A percentile compares a stretch with the other conserved stretches of the same genome.
Conservation (phyloP, 2,888 invertebrate species). For the Sturmia bella region DNA sequence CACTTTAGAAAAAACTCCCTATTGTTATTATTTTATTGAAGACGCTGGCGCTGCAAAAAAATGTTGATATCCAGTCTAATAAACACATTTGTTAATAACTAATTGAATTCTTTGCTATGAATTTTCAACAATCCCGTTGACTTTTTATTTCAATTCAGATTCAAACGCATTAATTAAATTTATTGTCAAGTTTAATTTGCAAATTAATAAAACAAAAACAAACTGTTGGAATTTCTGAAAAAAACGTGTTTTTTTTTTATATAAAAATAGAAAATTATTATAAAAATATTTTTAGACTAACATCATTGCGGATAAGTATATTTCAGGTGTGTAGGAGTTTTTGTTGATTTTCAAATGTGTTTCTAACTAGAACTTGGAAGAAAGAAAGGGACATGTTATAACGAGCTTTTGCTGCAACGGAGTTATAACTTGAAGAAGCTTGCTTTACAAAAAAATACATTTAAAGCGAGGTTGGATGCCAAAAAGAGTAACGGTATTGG, state of each 20-base stretch:
- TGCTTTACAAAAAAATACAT: too few relatives aligned
- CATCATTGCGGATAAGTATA: too few relatives aligned
- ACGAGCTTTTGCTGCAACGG: too few relatives aligned
- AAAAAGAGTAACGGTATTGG: too few relatives aligned
- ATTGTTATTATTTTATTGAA: background rate
- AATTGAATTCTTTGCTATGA: background rate
- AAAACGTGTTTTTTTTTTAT: constrained; percentile 4
- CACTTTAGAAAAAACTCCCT: background rate
- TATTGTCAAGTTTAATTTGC: constrained; percentile 13
- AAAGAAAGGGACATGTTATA: too few relatives aligned
- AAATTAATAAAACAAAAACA: background rate
- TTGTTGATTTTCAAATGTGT: too few relatives aligned
- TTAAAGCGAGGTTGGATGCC: too few relatives aligned
- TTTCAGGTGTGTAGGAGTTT: too few relatives aligned
- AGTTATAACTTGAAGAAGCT: too few relatives aligned
- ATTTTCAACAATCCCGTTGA: constrained; percentile 21
- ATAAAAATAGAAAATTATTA: too few relatives aligned
- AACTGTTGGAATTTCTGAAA: constrained; percentile 22
- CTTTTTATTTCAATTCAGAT: background rate
- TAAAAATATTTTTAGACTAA: too few relatives aligned
- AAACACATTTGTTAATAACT: background rate
- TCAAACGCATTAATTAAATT: constrained; percentile 26
- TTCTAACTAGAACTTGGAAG: too few relatives aligned
- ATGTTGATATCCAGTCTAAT: background rate
- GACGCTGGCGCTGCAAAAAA: background rate